phyloP scores from a whole-genome alignment of 2,113 vertebrate genomes.

The Cryptoleucopteryx plumbea region DNA sequence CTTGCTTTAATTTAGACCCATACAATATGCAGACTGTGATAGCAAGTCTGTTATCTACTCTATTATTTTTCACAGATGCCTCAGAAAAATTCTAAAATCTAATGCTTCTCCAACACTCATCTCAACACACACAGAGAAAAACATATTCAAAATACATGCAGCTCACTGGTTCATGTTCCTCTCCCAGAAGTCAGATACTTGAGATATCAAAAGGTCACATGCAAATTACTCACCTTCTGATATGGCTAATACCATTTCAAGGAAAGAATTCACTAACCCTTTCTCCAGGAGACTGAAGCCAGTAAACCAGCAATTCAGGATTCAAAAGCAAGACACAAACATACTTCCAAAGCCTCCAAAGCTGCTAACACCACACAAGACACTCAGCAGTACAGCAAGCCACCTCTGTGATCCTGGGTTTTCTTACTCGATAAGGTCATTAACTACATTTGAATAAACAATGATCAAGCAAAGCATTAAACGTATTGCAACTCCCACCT shows the following conservation, averaged over 20 bases:
- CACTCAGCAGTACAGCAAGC: not conserved
- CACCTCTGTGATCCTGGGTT: not conserved
- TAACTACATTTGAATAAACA: conserved; percentile 56
- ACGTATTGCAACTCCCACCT: not conserved
- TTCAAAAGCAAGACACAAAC: not conserved
- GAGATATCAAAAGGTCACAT: not conserved
- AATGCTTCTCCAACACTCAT: not conserved
- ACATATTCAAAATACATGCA: not conserved
- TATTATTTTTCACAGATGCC: not conserved
- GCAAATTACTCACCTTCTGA: not conserved
- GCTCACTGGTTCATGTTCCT: not conserved
- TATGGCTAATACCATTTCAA: not conserved
- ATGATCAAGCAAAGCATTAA: conserved; percentile 10
- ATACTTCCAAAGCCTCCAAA: not conserved
- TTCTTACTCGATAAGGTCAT: conserved; percentile 22
- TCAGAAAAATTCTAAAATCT: not conserved
- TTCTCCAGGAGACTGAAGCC: not conserved
- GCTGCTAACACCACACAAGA: not conserved
- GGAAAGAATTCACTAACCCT: not conserved
- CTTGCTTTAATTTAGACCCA: not conserved
- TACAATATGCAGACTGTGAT: not conserved
- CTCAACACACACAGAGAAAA: not conserved
- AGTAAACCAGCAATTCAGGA: not conserved
- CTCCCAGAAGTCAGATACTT: not conserved
- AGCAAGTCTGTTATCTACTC: not conserved